Base-by-base conservation (phyloP, 2,888 invertebrate genomes). In the Argynnis bischoffii region DNA sequence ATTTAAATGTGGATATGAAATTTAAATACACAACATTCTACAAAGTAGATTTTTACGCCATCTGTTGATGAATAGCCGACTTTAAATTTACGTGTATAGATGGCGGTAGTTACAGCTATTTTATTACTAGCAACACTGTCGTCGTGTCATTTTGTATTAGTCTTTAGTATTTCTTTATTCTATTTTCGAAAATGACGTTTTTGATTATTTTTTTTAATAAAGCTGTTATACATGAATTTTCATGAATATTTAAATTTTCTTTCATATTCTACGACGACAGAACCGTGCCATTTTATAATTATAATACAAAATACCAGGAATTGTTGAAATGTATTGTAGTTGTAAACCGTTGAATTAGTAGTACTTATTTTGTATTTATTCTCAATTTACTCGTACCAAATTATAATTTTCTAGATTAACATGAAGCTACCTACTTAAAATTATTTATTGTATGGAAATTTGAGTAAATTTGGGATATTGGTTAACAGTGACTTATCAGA, bases 1-100 rank as follows among this genome's bases (percentile, higher is more conserved):
- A 88, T 90, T 89, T 89, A 89, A 79, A 81, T 82, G 71, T 75
- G 66, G 67, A 70, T 70, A 69, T 75, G 65, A 70, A 73, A 72
- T 67, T 68, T 41, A 41, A 41, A 41, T 41, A 41, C 35, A 41
- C 18, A 51, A 53, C 21, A 21, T 66, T 69, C 63, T 61, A 56
- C 67, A 63, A 64, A 69, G 59, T 71, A 67, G 69, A 68, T 67
- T 6, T n/a, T 63, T 77, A 72, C 82, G 87, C 80, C 84, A 88
- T 85, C 87, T 87, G 69, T 76, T 76, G 75, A 63, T 72, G 70
- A 82, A 70, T 79, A 80, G 80, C 69, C 35, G 69, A 72, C 59
- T 48, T 63, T 47, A 55, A 66, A 21, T 69, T 74, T n/a, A 55
- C 47, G 2, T 48, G 14, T 50, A 68, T 56, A 77, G 75, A 75